phyloP scores from a whole-genome alignment of 2,797 vertebrate species.

The Myripristis murdjan region DNA sequence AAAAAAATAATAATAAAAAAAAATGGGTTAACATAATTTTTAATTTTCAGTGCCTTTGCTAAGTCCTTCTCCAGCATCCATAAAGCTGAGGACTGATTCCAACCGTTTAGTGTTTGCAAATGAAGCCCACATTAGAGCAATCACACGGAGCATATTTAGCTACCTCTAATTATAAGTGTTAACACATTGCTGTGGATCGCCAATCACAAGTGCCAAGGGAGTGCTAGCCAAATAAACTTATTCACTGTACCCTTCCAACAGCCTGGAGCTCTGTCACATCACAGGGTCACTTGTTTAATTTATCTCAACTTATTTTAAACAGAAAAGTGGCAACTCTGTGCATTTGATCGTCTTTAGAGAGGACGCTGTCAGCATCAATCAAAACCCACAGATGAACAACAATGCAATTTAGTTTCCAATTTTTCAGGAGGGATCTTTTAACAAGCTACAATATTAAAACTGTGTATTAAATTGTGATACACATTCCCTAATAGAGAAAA shows the following conservation, averaged over 20 bases:
- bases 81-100: not conserved
- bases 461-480: not conserved
- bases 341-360: constrained; percentile 1
- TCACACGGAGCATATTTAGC: constrained; percentile 43
- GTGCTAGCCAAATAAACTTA: constrained; percentile 35
- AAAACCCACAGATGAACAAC: not conserved
- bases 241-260: constrained; percentile 11
- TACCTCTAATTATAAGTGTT: constrained; percentile 46
- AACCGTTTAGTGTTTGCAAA: constrained; percentile 14
- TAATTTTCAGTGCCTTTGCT: not conserved
- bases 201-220: constrained; percentile 15
- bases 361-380: not conserved
- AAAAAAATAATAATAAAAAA: no score
- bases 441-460: no score
- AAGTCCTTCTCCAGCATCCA: not conserved
- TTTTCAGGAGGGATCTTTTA: no score
- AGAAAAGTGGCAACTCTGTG: not conserved
- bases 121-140: constrained; percentile 13
- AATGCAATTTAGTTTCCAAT: no score
- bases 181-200: constrained; percentile 48
- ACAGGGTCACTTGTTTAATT: not conserved
- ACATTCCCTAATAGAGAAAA: not conserved
- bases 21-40: not conserved
- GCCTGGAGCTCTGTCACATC: constrained; percentile 7
- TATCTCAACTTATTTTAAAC: not conserved